Evolutionary conservation across 2,888 invertebrate genomes (phyloP), one percentile per base, ranked within the genome.

Genomic region (Dioctria linearis): DNA sequence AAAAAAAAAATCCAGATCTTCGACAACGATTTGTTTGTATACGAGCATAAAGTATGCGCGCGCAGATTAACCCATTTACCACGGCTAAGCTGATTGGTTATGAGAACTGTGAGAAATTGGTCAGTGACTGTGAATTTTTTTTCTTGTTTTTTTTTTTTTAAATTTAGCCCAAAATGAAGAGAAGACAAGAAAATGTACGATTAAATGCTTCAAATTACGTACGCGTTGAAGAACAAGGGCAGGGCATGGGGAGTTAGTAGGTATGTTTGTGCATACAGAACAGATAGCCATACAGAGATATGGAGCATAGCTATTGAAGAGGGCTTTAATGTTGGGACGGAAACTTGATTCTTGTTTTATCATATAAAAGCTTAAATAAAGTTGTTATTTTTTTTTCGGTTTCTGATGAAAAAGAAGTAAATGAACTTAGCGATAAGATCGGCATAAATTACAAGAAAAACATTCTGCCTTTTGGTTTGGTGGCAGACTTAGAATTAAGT

Each of bases 41-140:
- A 54, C 54, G 11, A 54, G 54, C 4, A 11, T 8, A 54, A 11
- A 54, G n/a, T 54, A 54, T 11, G 6, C 54, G 54, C 54, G 61
- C 39, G 61, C 61, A 37, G 11, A 4, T 61, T 37, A 61, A 61
- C 39, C 51, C 61, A n/a, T 61, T 57, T 57, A 25, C n/a, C n/a
- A 8, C n/a, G 25, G 5, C 25, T 25, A 25, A 25, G 8, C 25
- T 2, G 11, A 57, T 57, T 61, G 61, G n/a, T 61, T 11, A 37
- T 61, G 37, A 39, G 39, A 61, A 39, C 61, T 61, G 57, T 61
- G 61, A 37, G 61, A 61, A 61, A 25, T 61, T 61, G 61, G 61
- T 61, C 61, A 61, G 3, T 61, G 39, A n/a, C 5, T 51, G 51
- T 39, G 39, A 39, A 61, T 5, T 61, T 11, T 39, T 61, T 25